These are phyloP conservation scores for Chlorodrepanis virens DNA, from an alignment of 2,113 vertebrate genomes.

Conservation along the genomic window DNA sequence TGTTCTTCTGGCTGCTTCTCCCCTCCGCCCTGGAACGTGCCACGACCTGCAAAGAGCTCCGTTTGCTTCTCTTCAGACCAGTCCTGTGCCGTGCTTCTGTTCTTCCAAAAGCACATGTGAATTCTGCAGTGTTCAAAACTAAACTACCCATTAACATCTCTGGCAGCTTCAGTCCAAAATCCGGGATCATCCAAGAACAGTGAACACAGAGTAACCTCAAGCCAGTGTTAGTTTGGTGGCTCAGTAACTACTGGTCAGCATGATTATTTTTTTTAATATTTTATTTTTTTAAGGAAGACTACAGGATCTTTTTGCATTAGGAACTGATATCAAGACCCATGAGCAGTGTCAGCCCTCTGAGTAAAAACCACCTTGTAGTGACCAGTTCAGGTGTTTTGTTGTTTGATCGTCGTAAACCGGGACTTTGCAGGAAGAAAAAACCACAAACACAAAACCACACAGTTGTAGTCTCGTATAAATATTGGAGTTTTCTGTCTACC, in stretches of 20 bases:
- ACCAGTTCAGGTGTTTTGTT: background rate
- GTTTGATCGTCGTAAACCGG: constrained; percentile 16
- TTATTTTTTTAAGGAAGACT: constrained; percentile 64
- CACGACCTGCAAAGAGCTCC: constrained; percentile 33
- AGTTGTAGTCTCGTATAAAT: constrained; percentile 32
- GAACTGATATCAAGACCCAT: constrained; percentile 44
- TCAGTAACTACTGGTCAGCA: constrained; percentile 50
- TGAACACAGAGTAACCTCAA: constrained; percentile 56
- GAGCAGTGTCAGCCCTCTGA: constrained; percentile 27
- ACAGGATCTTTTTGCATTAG: constrained; percentile 64
- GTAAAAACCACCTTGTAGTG: constrained; percentile 40
- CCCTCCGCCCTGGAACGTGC: constrained; percentile 43
- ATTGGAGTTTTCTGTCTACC: constrained; percentile 51
- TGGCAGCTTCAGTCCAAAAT: constrained; percentile 58
- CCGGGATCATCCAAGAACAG: constrained; percentile 57
- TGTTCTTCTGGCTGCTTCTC: constrained; percentile 58
- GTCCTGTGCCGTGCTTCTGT: constrained; percentile 52
- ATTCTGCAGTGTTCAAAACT: constrained; percentile 57
- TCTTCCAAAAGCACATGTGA: constrained; percentile 48
- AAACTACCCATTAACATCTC: constrained; percentile 31
- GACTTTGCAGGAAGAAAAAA: constrained; percentile 42
- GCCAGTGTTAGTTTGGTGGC: constrained; percentile 53
- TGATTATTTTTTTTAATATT: constrained; percentile 43
- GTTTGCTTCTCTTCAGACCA: constrained; percentile 52
- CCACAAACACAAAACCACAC: background rate